Percentiles rank a stretch among this genome's conserved stretches.
phyloP scores from a whole-genome alignment of 2,797 vertebrate species.

The Acipenser ruthenus region DNA sequence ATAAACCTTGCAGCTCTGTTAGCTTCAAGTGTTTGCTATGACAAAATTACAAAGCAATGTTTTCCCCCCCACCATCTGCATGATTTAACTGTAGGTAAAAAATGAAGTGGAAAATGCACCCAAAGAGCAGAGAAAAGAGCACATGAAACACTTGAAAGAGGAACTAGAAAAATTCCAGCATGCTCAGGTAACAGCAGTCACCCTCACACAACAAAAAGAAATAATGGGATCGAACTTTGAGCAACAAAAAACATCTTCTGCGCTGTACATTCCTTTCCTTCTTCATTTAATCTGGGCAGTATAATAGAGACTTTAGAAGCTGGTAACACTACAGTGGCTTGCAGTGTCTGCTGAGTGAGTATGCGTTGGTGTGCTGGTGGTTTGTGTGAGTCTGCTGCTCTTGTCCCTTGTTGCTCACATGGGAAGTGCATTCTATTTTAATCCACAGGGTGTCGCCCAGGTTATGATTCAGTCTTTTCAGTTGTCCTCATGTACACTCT shows the following conservation, averaged over 20 bases:
- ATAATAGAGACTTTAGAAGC: too few species aligned
- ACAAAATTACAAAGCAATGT: constrained; percentile 50
- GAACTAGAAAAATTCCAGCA: constrained; percentile 84
- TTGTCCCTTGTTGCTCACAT: constrained; percentile 49
- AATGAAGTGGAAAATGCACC: constrained; percentile 90
- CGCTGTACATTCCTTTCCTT: background rate
- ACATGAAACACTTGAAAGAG: constrained; percentile 95
- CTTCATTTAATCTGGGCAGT: background rate
- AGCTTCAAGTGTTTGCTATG: constrained; percentile 44
- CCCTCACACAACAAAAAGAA: constrained; percentile 22
- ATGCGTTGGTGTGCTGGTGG: constrained; percentile 21
- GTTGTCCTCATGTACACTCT: constrained; percentile 95
- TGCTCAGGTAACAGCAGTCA: constrained; percentile 83
- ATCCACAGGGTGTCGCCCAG: constrained; percentile 96
- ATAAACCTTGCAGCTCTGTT: background rate
- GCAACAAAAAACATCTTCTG: background rate
- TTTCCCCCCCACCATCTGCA: constrained; percentile 69
- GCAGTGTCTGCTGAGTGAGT: background rate
- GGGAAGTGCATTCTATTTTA: constrained; percentile 81
- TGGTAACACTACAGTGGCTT: background rate
- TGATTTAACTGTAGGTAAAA: constrained; percentile 86
- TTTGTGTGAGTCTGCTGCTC: constrained; percentile 14
- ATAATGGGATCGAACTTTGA: background rate
- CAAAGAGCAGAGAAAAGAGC: constrained; percentile 96
- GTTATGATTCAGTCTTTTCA: constrained; percentile 99